Evolutionary conservation across 1,140 invertebrate genomes (phyloP).

Genomic region (Tetragnatha versicolor): DNA sequence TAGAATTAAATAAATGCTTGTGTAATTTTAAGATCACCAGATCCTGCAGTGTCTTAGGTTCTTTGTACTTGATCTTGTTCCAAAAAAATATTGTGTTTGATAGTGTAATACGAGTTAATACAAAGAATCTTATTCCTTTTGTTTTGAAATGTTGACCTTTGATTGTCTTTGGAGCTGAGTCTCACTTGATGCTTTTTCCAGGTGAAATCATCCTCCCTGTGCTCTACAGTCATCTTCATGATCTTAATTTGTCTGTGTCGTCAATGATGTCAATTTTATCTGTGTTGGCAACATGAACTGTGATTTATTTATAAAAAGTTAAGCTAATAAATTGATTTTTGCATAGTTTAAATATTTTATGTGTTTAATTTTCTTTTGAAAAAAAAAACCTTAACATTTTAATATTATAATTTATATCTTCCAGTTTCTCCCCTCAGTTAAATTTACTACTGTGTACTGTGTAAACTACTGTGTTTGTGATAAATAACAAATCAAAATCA

Average conservation of each 20-base stretch:
- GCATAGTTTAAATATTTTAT: not conserved
- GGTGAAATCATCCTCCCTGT: slow-evolving; percentile 15
- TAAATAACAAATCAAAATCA: too few relatives aligned
- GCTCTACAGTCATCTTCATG: not conserved
- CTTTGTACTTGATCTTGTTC: not conserved
- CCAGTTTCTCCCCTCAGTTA: too few relatives aligned
- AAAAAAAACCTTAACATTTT: too few relatives aligned
- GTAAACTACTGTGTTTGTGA: too few relatives aligned
- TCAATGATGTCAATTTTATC: slow-evolving; percentile 29
- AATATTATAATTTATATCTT: too few relatives aligned
- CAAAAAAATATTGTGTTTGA: not conserved
- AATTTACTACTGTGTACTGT: too few relatives aligned
- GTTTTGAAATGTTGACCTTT: not conserved
- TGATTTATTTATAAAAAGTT: not conserved
- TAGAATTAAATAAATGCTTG: not conserved
- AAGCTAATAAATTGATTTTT: not conserved
- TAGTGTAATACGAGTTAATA: not conserved
- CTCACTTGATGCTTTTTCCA: slow-evolving; percentile 9
- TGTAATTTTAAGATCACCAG: not conserved
- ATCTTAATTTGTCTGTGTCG: slow-evolving; percentile 20
- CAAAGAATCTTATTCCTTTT: not conserved
- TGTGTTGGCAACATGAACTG: not conserved
- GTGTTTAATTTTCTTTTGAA: too few relatives aligned
- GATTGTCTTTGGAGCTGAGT: not conserved
- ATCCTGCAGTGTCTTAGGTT: not conserved